Base-by-base conservation (phyloP, 2,888 invertebrate genomes). In the Macrophya alboannulata region DNA sequence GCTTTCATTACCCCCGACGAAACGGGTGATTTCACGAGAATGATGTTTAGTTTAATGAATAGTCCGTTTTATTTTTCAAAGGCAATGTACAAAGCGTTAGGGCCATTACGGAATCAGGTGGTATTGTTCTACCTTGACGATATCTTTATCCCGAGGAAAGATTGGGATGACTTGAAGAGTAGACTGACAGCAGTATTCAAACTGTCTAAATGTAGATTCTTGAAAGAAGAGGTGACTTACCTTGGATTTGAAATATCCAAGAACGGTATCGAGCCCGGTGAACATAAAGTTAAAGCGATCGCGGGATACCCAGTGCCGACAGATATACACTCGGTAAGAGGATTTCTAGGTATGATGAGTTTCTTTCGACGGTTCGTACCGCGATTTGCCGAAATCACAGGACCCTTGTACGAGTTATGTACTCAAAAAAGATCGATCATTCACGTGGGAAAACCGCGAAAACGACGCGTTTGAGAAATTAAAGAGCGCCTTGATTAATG, bases 91-190 rank as follows among this genome's bases (percentile, higher is more conserved):
- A 72, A 85, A 21, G 88, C 88, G n/a, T 86, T 91, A 5, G 86
- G 88, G 0, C 86, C 84, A 4, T 85, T 89, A 40, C 86, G 86
- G 12, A 87, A 88, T 72, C 85, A 87, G 12, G 68, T 89, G 4
- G 87, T 86, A 3, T 55, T 90, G 21, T 89, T 87, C 3, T 92
- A 91, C 76, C 76, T 93, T 10, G 92, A 93, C 79, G 92, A 92
- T 83, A 86, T 91, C n/a, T 59, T 91, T 0, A 84, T 91, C 0
- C 87, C 88, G 15, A 90, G 87, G 4, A 85, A 43, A 6, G 82
- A 86, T 21, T 91, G 89, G 88, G 62, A 85, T 0, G 88, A 90
- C 10, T 88, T 91, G 62, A 40, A 89, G 45, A 21, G 72, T 10
- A 87, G 88, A 55, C 79, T 92, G 12, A 21, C 71, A 76, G 43